Evolutionary conservation across 2,888 invertebrate species (phyloP), one percentile per base, ranked within the genome.

Genomic region (Ophion costatus): DNA sequence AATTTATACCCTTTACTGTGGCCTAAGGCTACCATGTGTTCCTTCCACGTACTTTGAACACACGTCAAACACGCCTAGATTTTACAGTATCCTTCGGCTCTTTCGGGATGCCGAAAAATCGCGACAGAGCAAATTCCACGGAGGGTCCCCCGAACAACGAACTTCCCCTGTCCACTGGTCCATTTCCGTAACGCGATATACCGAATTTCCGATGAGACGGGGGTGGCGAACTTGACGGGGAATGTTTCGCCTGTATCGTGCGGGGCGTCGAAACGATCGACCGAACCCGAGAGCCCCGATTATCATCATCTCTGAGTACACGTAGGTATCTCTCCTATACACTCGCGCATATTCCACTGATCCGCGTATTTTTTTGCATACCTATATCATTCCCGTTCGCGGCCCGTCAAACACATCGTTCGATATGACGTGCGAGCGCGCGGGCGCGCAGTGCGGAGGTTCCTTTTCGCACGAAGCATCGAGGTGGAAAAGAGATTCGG

Each of bases 401-500:
- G 85, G 80, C 82, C 85, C 85, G 85, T 85, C 87, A 87, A 74
- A 83, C 85, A 87, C 74, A 85, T 85, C 83, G 70, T 70, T 85
- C 76, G 83, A 85, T 82, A 80, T 71, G 85, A 83, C 82, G 74
- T 42, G 66, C 45, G 75, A 66, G 51, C 17, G 51, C 51, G 51
- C 51, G 51, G 1, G 9, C 38, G 38, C 38, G 9, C 38, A 38
- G 38, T 33, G 67, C 59, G 67, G 71, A 71, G 78, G 76, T 83
- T 81, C 78, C 77, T 77, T 80, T 84, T 84, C 78, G 76, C 79
- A 81, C 56, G 77, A 83, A 70, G 38, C 82, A 80, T 56, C 83
- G 83, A 83, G 69, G 83, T 85, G 82, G 82, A 86, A 86, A 79
- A 85, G 84, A 86, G 86, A 85, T 86, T 86, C 81, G 83, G 73